A percentile compares a stretch with the other conserved stretches of the same genome.
Conservation (phyloP, 2,797 vertebrate species). For the Pyrrhura leucotis region DNA sequence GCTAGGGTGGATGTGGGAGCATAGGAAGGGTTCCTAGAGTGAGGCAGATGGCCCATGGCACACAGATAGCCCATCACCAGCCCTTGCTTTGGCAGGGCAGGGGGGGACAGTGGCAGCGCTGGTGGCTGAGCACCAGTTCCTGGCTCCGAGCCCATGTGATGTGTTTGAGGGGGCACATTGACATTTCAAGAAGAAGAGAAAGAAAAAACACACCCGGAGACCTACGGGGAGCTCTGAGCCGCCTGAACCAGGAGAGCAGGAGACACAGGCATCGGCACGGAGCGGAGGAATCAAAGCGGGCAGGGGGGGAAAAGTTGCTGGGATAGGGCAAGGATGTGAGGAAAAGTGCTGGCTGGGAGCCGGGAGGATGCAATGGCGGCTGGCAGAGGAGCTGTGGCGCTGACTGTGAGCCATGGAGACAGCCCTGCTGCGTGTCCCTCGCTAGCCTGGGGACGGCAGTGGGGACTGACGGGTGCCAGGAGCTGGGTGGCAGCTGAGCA, state of each 20-base stretch:
- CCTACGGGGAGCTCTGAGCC: background rate
- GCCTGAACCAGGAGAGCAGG: background rate
- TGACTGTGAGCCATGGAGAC: background rate
- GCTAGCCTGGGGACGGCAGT: background rate
- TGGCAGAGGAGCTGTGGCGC: background rate
- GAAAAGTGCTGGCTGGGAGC: background rate
- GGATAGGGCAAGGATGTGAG: background rate
- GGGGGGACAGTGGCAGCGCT: background rate
- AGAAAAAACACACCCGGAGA: background rate
- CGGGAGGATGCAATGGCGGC: background rate
- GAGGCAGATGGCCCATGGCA: background rate
- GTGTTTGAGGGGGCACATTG: background rate
- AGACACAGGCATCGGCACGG: background rate
- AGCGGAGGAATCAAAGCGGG: background rate
- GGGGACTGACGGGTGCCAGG: background rate
- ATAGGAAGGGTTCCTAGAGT: accelerated
- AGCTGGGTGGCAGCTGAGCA: background rate
- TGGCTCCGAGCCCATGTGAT: background rate
- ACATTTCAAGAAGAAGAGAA: background rate
- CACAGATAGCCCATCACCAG: accelerated
- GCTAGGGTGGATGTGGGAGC: background rate
- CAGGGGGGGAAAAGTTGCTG: background rate
- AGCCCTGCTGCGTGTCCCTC: background rate
- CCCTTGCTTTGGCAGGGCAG: background rate
- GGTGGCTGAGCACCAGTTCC: background rate